Percentiles rank a stretch among this genome's conserved stretches.
These are phyloP conservation scores for Neoseiulus cucumeris DNA, from an alignment of 1,140 invertebrate genomes.

Conservation along the genomic window DNA sequence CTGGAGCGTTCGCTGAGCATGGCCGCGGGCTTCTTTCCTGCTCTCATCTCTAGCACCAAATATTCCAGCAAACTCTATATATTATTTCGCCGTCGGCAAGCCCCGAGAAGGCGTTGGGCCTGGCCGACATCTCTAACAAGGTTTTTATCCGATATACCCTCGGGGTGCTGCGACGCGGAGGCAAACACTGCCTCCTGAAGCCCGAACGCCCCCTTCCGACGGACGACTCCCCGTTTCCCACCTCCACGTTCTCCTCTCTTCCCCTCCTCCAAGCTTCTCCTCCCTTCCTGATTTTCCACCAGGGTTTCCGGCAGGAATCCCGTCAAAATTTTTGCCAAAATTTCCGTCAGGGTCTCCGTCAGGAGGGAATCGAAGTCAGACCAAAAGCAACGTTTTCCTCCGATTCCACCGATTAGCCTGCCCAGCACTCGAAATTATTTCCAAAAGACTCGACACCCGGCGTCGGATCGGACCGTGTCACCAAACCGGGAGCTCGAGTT, in stretches of 20 bases:
- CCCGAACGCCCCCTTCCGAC: background rate
- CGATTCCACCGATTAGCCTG: too few species aligned
- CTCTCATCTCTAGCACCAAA: constrained; percentile 12
- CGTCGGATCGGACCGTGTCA: too few species aligned
- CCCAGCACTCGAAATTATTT: too few species aligned
- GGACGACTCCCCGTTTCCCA: background rate
- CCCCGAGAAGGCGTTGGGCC: constrained; percentile 4
- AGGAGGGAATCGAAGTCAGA: too few species aligned
- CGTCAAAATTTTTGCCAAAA: too few species aligned
- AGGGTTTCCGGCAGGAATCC: background rate
- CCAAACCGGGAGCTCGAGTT: too few species aligned
- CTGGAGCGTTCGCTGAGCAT: background rate
- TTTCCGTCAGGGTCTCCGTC: too few species aligned
- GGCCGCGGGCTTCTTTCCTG: background rate
- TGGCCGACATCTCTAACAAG: constrained; percentile 11
- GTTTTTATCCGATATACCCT: constrained; percentile 11
- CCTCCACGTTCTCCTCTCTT: background rate
- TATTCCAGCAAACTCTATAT: constrained; percentile 12
- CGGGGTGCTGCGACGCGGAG: background rate
- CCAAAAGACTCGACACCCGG: too few species aligned
- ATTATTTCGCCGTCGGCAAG: constrained; percentile 2
- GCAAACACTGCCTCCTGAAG: background rate
- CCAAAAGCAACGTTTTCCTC: too few species aligned
- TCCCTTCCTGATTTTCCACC: background rate
- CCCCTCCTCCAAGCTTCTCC: background rate